Evolutionary conservation across 2,888 invertebrate species (phyloP), one percentile per base, ranked within the genome.

Genomic region (Erebia aethiops): DNA sequence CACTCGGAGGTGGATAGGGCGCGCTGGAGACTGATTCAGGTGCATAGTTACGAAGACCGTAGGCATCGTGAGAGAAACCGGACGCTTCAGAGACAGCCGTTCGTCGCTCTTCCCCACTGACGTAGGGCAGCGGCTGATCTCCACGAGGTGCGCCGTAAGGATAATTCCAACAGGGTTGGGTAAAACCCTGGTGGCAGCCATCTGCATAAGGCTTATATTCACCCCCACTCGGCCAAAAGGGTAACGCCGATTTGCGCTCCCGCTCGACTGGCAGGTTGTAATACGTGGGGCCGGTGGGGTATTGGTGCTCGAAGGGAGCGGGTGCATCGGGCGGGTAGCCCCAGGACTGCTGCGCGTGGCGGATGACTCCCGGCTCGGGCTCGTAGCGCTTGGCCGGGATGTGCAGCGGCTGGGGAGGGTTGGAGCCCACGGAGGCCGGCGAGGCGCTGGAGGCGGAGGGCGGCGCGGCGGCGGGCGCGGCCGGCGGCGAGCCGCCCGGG

Each of bases 301-400:
- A 96, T 84, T 96, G 95, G 84, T 96, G 96, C 84, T 95, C 95
- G 81, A 95, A 95, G 76, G 94, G 94, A 16, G 94, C 94, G 49
- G 95, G 94, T 63, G 95, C 95, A 83, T 95, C 95, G 0, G 96
- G 96, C 46, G 96, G 95, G 87, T 96, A 96, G 81, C 95, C 96
- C 96, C 96, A 96, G 74, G 95, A 94, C 78, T 94, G 95, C 78
- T 95, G 96, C 80, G 96, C 95, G 91, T 97, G 96, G 78, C 97
- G 94, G 82, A 97, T 97, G 82, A 97, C 97, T 61, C 96, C 95
- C 67, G 95, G 95, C 82, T 95, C 95, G 72, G 94, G 94, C 77
- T 94, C 93, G 85, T 94, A 96, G 79, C 97, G 95, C 91, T 98
- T 98, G 83, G 98, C 98, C 78, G 98, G 98, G 91, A 98, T 98